Conservation (phyloP, 2,113 vertebrate species). For the Heterochromis multidens region DNA sequence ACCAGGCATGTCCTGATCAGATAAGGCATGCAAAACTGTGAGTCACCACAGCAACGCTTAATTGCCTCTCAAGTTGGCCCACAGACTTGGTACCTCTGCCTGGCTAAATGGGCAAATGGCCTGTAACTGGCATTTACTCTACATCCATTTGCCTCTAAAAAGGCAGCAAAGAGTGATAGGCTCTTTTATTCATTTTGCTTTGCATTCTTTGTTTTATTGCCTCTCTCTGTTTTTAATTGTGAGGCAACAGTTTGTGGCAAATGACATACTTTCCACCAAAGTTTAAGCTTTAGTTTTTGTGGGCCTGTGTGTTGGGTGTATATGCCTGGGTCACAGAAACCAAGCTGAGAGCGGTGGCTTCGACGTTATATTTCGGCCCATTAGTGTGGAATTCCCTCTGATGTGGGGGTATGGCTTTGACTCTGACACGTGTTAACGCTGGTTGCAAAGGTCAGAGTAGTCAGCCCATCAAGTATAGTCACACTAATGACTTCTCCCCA, state of each 20-base stretch:
- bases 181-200: constrained; percentile 13
- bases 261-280: background rate
- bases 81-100: constrained; percentile 64
- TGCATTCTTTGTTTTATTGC: constrained; percentile 28
- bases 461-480: constrained; percentile 46
- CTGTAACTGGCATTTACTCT: constrained; percentile 32
- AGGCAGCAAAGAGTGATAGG: background rate
- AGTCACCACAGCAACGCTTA: constrained; percentile 71
- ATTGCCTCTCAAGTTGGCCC: constrained; percentile 62
- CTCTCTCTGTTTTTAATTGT: constrained; percentile 31
- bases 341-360: background rate
- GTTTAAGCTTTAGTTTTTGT: constrained; percentile 4
- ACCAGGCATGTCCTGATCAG: constrained; percentile 62
- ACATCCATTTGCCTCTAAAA: background rate
- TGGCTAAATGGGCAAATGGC: constrained; percentile 23
- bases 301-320: background rate
- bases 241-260: constrained; percentile 18
- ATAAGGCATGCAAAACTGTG: constrained; percentile 58
- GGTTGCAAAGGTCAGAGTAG: constrained; percentile 54
- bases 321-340: background rate
- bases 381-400: constrained; percentile 61
- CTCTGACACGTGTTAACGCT: constrained; percentile 43
- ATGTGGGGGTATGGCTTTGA: constrained; percentile 46
- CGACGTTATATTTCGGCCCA: constrained; percentile 34
- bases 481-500: constrained; percentile 39